Percentiles rank a stretch among this genome's conserved stretches.
phyloP scores from a whole-genome alignment of 2,797 vertebrate species.

The Acridotheres tristis region DNA sequence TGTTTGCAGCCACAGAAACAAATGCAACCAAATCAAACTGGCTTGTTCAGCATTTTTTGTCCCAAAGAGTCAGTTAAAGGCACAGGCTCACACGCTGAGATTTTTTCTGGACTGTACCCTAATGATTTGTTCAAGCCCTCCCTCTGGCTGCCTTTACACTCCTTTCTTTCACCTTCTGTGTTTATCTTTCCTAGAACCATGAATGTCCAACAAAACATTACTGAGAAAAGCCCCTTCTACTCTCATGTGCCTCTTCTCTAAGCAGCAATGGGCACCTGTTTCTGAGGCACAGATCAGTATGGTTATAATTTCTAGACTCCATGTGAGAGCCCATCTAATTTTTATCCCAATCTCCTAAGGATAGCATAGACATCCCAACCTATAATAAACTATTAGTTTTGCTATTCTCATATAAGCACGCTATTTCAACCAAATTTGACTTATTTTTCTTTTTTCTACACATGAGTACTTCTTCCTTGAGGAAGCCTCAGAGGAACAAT shows the following conservation, averaged over 20 bases:
- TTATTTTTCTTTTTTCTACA: background rate
- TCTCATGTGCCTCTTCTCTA: background rate
- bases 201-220: background rate
- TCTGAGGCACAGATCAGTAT: background rate
- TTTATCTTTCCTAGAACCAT: background rate
- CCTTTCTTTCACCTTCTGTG: background rate
- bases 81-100: background rate
- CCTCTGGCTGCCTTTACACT: background rate
- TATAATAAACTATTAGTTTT: background rate
- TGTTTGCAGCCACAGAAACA: background rate
- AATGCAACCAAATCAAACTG: rapidly evolving
- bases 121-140: background rate
- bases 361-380: background rate
- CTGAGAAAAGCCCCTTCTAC: background rate
- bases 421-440: background rate
- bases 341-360: background rate
- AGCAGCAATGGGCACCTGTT: background rate
- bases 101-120: background rate
- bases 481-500: background rate
- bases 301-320: background rate
- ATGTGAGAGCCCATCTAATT: background rate
- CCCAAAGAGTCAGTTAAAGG: background rate
- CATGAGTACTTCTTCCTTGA: background rate
- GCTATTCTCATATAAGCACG: background rate
- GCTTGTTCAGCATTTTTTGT: background rate